Base-by-base conservation (phyloP, 2,888 invertebrate species). In the Watsonalla binaria region DNA sequence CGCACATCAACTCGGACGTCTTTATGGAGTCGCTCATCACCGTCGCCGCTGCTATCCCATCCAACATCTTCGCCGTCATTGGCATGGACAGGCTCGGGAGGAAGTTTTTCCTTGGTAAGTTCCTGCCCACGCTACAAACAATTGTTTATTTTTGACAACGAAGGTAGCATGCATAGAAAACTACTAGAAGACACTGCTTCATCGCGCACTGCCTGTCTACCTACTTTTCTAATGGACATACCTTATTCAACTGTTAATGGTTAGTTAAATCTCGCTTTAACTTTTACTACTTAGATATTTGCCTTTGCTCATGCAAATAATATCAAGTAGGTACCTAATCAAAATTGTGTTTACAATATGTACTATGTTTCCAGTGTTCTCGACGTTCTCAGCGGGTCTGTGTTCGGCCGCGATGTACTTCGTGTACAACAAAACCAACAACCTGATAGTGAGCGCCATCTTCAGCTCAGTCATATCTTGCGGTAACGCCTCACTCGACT, bases 391-490 rank as follows among this genome's bases (percentile, higher is more conserved):
- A 13, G 96, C 96, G 56, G 96, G 96, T 47, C 80, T 94, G 58
- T 96, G 96, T 80, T 96, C 96, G 47, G 95, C 95, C 55, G 95
- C 94, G 57, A 95, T 97, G 94, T 96, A 94, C 92, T 95, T 96
- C 74, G 96, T 96, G 55, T 94, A 93, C 85, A 96, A 94, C 88
- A 96, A 96, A 82, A 92, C 93, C 47, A 96, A 96, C 80, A 96
- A 96, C 84, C 91, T 96, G 63, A 92, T 96, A 54, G 96, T 96
- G 48, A 95, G 96, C 71, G 96, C 96, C 55, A 92, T 96, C 72
- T 96, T 96, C 87, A 96, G 96, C 78, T 96, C 96, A 51, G 96
- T 96, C 55, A 96, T 96, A 66, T 96, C 96, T 54, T 96, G 96
- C 80, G 96, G 96, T 61, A 96, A 96, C 84, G 96, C 96, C 52